A percentile compares a stretch with the other conserved stretches of the same genome.
phyloP scores from a whole-genome alignment of 2,888 invertebrate species.

The Dinocampus coccinellae region DNA sequence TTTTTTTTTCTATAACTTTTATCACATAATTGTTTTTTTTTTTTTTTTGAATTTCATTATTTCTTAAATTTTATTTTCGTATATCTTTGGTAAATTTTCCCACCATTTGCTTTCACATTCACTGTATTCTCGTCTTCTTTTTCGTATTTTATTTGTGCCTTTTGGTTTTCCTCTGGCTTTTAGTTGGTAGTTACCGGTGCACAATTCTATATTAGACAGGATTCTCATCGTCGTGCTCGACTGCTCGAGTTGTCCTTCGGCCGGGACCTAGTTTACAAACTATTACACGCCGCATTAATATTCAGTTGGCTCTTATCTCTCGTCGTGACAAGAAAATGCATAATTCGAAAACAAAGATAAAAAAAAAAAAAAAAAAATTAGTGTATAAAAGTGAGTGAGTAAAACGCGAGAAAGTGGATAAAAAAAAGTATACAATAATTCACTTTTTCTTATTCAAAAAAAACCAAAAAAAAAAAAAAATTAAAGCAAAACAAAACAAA shows the following conservation, averaged over 20 bases:
- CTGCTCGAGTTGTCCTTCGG: conserved; percentile 36
- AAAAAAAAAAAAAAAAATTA: background rate
- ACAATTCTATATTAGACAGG: background rate
- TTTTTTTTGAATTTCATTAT: too few species aligned
- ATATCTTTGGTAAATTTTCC: background rate
- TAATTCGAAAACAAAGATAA: conserved; percentile 58
- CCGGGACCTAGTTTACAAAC: conserved; percentile 65
- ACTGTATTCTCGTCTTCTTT: background rate
- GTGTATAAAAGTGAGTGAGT: background rate
- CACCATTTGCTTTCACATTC: background rate
- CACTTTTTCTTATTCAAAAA: too few species aligned
- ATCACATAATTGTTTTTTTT: too few species aligned
- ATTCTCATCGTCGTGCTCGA: background rate
- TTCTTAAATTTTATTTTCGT: background rate
- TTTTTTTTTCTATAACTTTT: too few species aligned
- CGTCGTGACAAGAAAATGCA: conserved; percentile 67
- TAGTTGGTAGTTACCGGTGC: background rate
- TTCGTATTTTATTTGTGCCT: background rate
- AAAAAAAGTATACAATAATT: too few species aligned
- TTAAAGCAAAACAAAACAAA: too few species aligned
- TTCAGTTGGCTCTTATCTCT: conserved; percentile 66
- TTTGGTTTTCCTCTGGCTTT: background rate
- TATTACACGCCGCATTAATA: conserved; percentile 66
- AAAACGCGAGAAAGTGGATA: background rate
- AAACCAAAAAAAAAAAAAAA: too few species aligned